Percentiles rank a stretch among this genome's conserved stretches.
phyloP scores from a whole-genome alignment of 2,888 invertebrate species.

The Andrena minutula region DNA sequence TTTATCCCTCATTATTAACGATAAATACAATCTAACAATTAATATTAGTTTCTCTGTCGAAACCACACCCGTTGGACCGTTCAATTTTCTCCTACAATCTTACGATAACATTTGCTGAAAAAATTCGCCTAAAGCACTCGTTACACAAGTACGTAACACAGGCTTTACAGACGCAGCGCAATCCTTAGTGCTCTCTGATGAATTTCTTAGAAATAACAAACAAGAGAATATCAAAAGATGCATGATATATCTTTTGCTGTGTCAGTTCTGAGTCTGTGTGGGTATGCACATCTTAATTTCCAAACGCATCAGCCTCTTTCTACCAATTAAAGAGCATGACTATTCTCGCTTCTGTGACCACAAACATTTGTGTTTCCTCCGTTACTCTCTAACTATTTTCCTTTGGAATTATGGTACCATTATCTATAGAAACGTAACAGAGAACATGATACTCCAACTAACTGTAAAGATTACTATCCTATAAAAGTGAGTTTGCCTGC shows the following conservation, averaged over 20 bases:
- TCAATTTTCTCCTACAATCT: neutral
- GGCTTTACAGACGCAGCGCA: too few species aligned
- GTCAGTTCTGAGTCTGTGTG: constrained; percentile 50
- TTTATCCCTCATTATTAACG: too few species aligned
- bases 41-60: neutral
- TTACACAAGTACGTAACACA: too few species aligned
- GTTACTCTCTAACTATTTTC: neutral
- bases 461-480: neutral
- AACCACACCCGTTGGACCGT: neutral
- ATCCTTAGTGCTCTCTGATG: constrained; percentile 59
- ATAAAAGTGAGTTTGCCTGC: neutral
- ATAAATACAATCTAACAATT: neutral
- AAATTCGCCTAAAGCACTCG: too few species aligned
- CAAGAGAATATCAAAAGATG: constrained; percentile 76
- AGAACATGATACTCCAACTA: neutral
- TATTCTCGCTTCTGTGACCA: constrained; percentile 13
- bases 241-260: constrained; percentile 73
- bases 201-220: constrained; percentile 77
- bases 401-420: neutral
- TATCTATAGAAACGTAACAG: neutral
- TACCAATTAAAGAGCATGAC: constrained; percentile 42
- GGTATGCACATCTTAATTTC: constrained; percentile 6
- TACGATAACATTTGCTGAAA: neutral
- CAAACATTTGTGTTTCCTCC: neutral
- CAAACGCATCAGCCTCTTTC: constrained; percentile 35